A percentile compares a stretch with the other conserved stretches of the same genome.
phyloP scores from a whole-genome alignment of 2,113 vertebrate species.

The Tauraco erythrolophus region DNA sequence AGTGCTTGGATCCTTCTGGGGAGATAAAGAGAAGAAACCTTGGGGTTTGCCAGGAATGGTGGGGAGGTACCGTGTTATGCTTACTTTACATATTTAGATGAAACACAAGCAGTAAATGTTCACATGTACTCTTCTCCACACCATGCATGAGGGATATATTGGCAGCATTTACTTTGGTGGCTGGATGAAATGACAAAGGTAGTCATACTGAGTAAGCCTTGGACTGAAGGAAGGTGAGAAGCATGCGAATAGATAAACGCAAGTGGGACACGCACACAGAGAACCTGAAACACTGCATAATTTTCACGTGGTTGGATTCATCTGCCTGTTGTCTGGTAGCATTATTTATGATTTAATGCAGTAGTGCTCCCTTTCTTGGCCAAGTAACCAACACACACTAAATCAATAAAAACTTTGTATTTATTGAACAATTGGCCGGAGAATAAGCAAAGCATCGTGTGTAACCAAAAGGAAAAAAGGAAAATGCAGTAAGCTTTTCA shows the following conservation, averaged over 20 bases:
- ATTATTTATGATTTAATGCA: background rate
- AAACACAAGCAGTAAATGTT: background rate
- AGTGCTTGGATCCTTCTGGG: background rate
- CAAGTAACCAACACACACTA: background rate
- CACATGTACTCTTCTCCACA: background rate
- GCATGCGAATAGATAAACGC: background rate
- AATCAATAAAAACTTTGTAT: background rate
- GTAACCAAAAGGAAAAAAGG: background rate
- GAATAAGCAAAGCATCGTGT: background rate
- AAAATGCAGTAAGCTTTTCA: background rate
- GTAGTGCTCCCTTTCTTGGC: background rate
- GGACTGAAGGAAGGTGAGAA: background rate
- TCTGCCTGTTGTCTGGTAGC: background rate
- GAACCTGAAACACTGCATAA: background rate
- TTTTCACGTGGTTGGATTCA: background rate
- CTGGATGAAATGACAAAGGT: background rate
- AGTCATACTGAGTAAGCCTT: background rate
- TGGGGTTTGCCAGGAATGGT: background rate
- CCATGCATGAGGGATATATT: accelerated
- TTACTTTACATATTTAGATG: background rate
- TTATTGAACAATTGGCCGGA: background rate
- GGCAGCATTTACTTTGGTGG: background rate
- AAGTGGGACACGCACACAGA: background rate
- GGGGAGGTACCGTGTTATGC: background rate
- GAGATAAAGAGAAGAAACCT: background rate